Conservation (phyloP, 2,797 vertebrate species). For the Spinus olivaceus region DNA sequence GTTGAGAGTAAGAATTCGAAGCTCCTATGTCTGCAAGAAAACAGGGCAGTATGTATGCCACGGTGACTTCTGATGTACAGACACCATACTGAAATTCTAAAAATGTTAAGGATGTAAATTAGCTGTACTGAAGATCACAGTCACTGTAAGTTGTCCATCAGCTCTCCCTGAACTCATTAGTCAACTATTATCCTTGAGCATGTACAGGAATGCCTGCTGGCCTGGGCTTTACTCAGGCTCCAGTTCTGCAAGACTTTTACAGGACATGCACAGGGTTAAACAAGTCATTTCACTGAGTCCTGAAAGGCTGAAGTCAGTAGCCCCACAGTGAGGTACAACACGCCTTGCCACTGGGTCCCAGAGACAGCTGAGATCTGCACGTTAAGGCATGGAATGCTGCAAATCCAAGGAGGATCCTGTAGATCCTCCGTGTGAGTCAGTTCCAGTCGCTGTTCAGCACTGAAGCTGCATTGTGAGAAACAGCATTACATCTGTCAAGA, state of each 20-base stretch:
- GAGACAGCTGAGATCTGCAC: accelerated
- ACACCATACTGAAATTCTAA: neutral
- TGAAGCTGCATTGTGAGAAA: neutral
- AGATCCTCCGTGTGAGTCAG: neutral
- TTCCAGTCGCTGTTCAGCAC: neutral
- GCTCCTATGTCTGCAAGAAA: neutral
- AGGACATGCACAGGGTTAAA: neutral
- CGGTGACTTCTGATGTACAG: neutral
- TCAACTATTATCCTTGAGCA: neutral
- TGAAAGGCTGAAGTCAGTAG: neutral
- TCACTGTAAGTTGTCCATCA: neutral
- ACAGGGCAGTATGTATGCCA: neutral
- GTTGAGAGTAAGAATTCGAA: neutral
- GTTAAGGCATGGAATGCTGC: neutral
- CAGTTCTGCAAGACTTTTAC: neutral
- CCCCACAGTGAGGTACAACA: neutral
- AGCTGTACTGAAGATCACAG: neutral
- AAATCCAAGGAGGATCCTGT: neutral
- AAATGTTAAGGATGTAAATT: neutral
- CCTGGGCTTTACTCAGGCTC: neutral
- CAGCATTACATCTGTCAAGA: neutral
- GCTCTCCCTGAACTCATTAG: neutral
- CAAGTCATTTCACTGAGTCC: neutral
- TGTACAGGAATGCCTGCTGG: neutral
- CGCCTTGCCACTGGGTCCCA: neutral